A percentile compares a stretch with the other conserved stretches of the same genome.
Conservation (phyloP, 2,888 invertebrate species). For the Tupiocoris notatus region DNA sequence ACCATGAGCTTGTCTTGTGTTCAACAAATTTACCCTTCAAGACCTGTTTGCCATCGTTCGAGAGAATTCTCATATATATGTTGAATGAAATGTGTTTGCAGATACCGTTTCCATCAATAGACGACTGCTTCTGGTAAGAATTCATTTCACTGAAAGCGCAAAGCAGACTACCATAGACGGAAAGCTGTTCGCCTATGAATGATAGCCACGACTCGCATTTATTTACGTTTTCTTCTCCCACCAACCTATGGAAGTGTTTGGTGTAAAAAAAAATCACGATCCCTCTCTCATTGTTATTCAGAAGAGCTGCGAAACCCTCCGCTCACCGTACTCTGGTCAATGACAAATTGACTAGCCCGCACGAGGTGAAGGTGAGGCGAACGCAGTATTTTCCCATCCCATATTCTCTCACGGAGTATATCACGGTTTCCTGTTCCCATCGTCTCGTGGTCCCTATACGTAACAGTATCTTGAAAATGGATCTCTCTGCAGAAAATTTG, state of each 20-base stretch:
- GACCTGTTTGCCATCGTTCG: too few species aligned
- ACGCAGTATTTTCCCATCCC: not conserved
- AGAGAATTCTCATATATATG: too few species aligned
- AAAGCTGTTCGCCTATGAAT: too few species aligned
- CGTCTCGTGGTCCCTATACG: not conserved
- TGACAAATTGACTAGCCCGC: not conserved
- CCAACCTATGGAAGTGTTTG: not conserved
- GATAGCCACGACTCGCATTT: too few species aligned
- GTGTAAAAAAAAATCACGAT: not conserved
- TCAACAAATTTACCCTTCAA: too few species aligned
- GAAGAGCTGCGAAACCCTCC: not conserved
- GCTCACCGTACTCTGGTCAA: not conserved
- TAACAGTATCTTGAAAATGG: not conserved
- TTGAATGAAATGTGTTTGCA: too few species aligned
- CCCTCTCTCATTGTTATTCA: not conserved
- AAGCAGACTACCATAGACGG: too few species aligned
- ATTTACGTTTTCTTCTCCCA: too few species aligned
- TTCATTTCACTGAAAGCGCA: too few species aligned
- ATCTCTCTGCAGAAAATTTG: not conserved
- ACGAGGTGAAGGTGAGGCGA: not conserved
- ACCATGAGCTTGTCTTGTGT: too few species aligned
- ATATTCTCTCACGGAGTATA: not conserved
- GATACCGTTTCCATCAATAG: too few species aligned
- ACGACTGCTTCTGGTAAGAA: too few species aligned
- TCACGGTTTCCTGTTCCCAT: not conserved